phyloP scores from a whole-genome alignment of 2,113 vertebrate genomes.

The Otis tarda region DNA sequence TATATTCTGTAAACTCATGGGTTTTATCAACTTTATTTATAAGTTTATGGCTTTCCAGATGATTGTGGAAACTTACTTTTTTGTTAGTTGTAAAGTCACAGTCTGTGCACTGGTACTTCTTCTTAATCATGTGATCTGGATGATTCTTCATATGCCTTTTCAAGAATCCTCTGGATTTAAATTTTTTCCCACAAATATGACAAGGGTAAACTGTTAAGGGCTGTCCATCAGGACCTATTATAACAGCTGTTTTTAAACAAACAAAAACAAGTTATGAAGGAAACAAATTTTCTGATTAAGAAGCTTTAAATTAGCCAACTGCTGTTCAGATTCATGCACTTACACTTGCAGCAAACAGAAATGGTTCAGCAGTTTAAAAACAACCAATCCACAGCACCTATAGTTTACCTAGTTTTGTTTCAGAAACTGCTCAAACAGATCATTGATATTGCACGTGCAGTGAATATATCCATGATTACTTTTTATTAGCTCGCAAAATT shows the following conservation, averaged over 20 bases:
- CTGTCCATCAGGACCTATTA: slow-evolving; percentile 97
- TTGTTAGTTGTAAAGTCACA: slow-evolving; percentile 99
- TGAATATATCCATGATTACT: neutral
- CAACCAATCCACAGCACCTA: slow-evolving; percentile 51
- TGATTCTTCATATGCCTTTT: slow-evolving; percentile 99
- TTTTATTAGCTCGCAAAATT: neutral
- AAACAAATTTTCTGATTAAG: slow-evolving; percentile 25
- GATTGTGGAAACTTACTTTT: slow-evolving; percentile 98
- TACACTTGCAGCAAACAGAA: slow-evolving; percentile 53
- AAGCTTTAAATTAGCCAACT: slow-evolving; percentile 57
- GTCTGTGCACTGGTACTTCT: slow-evolving; percentile 99
- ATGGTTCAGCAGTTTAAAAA: slow-evolving; percentile 48
- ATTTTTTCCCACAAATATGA: slow-evolving; percentile 99
- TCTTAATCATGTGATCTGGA: slow-evolving; percentile 96
- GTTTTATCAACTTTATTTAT: slow-evolving; percentile 88
- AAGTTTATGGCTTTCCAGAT: slow-evolving; percentile 98
- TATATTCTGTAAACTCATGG: slow-evolving; percentile 91
- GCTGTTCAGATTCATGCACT: slow-evolving; percentile 60
- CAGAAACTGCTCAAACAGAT: slow-evolving; percentile 19
- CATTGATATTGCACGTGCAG: neutral
- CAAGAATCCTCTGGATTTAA: slow-evolving; percentile 96
- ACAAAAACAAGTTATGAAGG: slow-evolving; percentile 59
- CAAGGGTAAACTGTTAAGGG: slow-evolving; percentile 98
- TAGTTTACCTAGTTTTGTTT: neutral
- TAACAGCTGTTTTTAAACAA: slow-evolving; percentile 87